A percentile compares a stretch with the other conserved stretches of the same genome.
phyloP scores from a whole-genome alignment of 2,797 vertebrate species.

The Sebastes miniatus region DNA sequence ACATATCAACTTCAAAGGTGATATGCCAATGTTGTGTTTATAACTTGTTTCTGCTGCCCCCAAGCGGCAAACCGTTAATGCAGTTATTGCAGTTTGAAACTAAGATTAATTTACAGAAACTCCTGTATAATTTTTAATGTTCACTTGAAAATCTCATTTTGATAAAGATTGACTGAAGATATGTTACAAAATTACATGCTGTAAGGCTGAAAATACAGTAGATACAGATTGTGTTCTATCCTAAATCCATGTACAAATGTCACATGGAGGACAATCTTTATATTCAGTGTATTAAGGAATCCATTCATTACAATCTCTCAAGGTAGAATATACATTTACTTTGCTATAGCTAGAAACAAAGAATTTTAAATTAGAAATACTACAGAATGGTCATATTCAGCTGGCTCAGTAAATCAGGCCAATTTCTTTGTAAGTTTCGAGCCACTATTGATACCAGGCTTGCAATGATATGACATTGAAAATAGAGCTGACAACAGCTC shows the following conservation, averaged over 20 bases:
- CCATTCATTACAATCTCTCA: background rate
- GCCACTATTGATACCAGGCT: slow-evolving; percentile 28
- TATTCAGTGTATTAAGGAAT: background rate
- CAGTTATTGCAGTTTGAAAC: background rate
- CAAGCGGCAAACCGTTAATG: background rate
- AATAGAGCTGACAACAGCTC: slow-evolving; percentile 68
- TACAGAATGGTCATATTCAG: slow-evolving; percentile 1
- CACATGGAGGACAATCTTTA: background rate
- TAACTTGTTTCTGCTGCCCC: background rate
- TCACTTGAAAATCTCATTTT: background rate
- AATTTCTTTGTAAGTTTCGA: slow-evolving; percentile 32
- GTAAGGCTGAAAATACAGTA: background rate
- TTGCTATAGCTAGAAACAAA: background rate
- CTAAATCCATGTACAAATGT: background rate
- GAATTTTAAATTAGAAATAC: background rate
- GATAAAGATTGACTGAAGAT: background rate
- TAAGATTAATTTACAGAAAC: too few relatives aligned
- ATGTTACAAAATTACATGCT: background rate
- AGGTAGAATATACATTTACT: background rate
- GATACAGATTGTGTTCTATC: background rate
- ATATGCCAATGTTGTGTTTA: background rate
- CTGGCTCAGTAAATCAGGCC: slow-evolving; percentile 23
- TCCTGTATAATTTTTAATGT: too few relatives aligned
- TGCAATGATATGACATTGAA: slow-evolving; percentile 69
- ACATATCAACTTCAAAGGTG: too few relatives aligned